Percentiles rank a stretch among this genome's conserved stretches.
phyloP scores from a whole-genome alignment of 2,113 vertebrate species.

The Coryphaenoides rupestris region DNA sequence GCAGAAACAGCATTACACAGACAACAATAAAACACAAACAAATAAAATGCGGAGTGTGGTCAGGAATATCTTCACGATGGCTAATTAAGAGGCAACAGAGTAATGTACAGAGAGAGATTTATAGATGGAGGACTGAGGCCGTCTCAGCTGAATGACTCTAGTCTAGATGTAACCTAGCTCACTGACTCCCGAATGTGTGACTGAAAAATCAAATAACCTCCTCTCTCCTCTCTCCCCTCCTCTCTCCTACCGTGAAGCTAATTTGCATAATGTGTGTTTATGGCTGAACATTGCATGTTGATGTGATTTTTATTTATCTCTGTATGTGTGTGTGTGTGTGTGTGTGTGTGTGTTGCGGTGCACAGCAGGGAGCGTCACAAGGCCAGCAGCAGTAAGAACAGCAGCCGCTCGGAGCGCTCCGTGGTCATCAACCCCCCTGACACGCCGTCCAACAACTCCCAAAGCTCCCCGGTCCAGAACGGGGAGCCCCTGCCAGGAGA shows the following conservation, averaged over 20 bases:
- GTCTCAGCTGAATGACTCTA: constrained; percentile 44
- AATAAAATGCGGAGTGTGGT: too few relatives aligned
- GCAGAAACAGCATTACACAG: too few relatives aligned
- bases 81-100: too few relatives aligned
- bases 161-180: too few relatives aligned
- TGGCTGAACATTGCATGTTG: too few relatives aligned
- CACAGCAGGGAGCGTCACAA: constrained; percentile 87
- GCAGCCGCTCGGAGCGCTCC: constrained; percentile 84
- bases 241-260: neutral
- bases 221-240: too few relatives aligned
- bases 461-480: constrained; percentile 63
- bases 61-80: too few relatives aligned
- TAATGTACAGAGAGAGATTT: constrained; percentile 16
- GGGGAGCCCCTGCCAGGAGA: constrained; percentile 83
- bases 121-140: constrained; percentile 36
- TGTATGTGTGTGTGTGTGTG: constrained; percentile 3
- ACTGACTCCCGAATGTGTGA: too few relatives aligned
- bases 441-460: constrained; percentile 65
- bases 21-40: too few relatives aligned
- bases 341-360: constrained; percentile 53
- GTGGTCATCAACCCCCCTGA: constrained; percentile 87
- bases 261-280: too few relatives aligned
- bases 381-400: constrained; percentile 81
- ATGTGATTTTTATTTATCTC: neutral
- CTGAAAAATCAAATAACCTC: too few relatives aligned